Evolutionary conservation across 2,113 vertebrate species (phyloP), one percentile per base, ranked within the genome.

Genomic region (Micromys minutus): DNA sequence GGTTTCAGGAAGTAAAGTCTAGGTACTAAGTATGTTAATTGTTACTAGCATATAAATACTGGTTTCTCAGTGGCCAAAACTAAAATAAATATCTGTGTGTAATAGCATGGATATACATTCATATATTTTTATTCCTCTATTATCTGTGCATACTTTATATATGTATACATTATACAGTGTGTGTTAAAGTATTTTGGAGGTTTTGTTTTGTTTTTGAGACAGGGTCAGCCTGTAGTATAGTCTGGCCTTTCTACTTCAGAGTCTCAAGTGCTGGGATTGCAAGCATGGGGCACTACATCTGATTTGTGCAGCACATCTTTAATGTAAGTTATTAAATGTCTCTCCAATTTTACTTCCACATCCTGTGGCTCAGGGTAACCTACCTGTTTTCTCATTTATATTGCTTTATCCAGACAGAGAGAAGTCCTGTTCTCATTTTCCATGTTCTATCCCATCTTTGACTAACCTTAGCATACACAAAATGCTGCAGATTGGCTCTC

Each of bases 401-500:
- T 88, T 5, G 67, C 77, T 80, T 86, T 92, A 65, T 67, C 69
- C 45, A 87, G 42, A 52, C 1, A 81, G 3, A 67, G 22, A 72
- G n/a, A 94, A 92, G 65, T 93, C 29, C 84, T 50, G 16, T 19
- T 96, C 8, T 92, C 31, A 57, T 91, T 57, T 79, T 55, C 31
- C 89, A 50, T 91, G 34, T 52, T 87, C 34, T 69, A 75, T 85
- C 81, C 61, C 1, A 6, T 50, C 57, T 65, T 91, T 67, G 2
- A 72, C 77, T 77, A 87, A 65, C 13, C 3, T 67, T 69, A 75
- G 29, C 42, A 29, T 74, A 90, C 45, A 80, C 3, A 84, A 31
- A 63, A 86, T 88, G 17, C 67, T 76, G 15, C n/a, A 81, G 39
- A 81, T 29, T 93, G 8, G 21, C 15, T 63, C 26, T 67, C 50